Conservation (phyloP, 2,888 invertebrate species). For the Mythimna impura region DNA sequence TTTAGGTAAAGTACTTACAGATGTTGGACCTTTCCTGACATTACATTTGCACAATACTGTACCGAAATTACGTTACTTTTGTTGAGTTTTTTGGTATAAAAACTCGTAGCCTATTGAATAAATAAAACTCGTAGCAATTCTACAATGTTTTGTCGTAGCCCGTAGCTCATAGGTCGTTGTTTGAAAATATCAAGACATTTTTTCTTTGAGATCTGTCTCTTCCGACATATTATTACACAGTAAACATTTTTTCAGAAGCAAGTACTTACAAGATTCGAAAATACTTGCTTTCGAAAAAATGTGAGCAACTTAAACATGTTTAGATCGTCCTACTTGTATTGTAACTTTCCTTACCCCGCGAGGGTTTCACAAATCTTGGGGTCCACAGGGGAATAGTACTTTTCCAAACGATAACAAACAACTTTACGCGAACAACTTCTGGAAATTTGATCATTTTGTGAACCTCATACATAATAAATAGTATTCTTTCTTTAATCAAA, state of each 20-base stretch:
- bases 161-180: conserved; percentile 8
- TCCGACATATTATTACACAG: conserved; percentile 1
- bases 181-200: not conserved
- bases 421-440: conserved; percentile 57
- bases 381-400: conserved; percentile 48
- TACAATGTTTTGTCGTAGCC: not conserved
- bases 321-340: conserved; percentile 31
- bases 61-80: conserved; percentile 20
- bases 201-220: not conserved
- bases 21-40: conserved; percentile 5
- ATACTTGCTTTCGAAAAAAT: not conserved
- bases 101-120: not conserved
- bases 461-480: conserved; percentile 57
- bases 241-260: conserved; percentile 22
- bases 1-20: conserved; percentile 21
- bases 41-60: conserved; percentile 14
- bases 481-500: conserved; percentile 53
- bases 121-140: conserved; percentile 8
- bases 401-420: conserved; percentile 52
- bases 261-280: conserved; percentile 1
- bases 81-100: conserved; percentile 10
- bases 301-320: conserved; percentile 15
- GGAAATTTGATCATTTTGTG: conserved; percentile 56
- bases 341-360: conserved; percentile 21
- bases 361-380: conserved; percentile 44